Percentiles rank a stretch among this genome's conserved stretches.
Conservation (phyloP, 2,888 invertebrate species). For the Drosophila merina region DNA sequence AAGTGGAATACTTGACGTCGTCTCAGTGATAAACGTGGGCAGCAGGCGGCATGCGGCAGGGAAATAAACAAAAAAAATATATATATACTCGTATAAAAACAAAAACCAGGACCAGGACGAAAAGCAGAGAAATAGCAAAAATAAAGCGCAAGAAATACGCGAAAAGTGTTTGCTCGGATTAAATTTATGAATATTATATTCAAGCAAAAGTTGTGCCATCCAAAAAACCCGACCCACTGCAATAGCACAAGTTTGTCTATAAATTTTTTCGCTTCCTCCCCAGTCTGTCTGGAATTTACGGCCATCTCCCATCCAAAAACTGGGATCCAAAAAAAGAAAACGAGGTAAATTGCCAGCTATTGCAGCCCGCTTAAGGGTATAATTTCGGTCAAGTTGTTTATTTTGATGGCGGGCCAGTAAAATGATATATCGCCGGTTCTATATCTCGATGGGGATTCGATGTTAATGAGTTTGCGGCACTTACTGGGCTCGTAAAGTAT, state of each 20-base stretch:
- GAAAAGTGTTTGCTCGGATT: slow-evolving; percentile 75
- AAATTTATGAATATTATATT: slow-evolving; percentile 77
- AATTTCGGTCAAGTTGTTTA: slow-evolving; percentile 59
- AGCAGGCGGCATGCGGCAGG: slow-evolving; percentile 5
- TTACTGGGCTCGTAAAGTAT: slow-evolving; percentile 55
- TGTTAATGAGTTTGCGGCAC: slow-evolving; percentile 39
- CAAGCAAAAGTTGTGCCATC: slow-evolving; percentile 51
- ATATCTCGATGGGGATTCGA: slow-evolving; percentile 19
- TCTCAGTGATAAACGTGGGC: slow-evolving; percentile 59
- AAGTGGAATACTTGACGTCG: slow-evolving; percentile 57
- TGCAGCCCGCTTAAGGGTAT: slow-evolving; percentile 58
- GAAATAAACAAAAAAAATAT: slow-evolving; percentile 34
- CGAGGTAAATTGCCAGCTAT: slow-evolving; percentile 46
- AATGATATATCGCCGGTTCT: slow-evolving; percentile 60
- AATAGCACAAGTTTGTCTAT: slow-evolving; percentile 66
- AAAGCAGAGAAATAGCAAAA: slow-evolving; percentile 27
- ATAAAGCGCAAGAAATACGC: slow-evolving; percentile 62
- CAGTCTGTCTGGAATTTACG: slow-evolving; percentile 40
- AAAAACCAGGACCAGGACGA: slow-evolving; percentile 21
- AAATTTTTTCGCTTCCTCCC: slow-evolving; percentile 52
- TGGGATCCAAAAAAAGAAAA: slow-evolving; percentile 21
- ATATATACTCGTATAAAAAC: slow-evolving; percentile 47
- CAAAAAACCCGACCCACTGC: slow-evolving; percentile 24
- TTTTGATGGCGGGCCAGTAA: slow-evolving; percentile 49
- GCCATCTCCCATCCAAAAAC: slow-evolving; percentile 25